Base-by-base conservation (phyloP, 2,888 invertebrate genomes). In the Scaeva pyrastri region DNA sequence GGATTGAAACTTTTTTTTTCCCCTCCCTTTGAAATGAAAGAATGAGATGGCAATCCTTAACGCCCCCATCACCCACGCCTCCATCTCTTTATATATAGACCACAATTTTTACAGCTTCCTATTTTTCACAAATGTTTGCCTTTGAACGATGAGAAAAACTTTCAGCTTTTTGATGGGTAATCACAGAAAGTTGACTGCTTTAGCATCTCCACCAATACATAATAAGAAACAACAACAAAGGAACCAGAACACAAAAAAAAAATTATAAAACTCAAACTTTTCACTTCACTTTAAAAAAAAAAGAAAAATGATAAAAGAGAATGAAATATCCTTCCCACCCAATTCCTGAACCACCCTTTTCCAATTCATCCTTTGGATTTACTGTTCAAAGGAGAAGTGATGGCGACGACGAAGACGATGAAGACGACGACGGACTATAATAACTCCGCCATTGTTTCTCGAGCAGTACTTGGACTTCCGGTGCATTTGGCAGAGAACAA, bases 401-500 rank as follows among this genome's bases (percentile, higher is more conserved):
- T 11, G 19, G 36, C 19, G 31, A 12, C 19, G 39, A 52, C 43
- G 45, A 62, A 39, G 52, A 19, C 26, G n/a, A 36, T 45, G 36
- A 41, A 8, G 19, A 48, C 58, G 56, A 39, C 39, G 39, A 26
- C 58, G 50, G 70, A 56, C 52, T 60, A 55, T 85, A 66, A 66
- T 66, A 66, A 68, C 68, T 23, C 39, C 21, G 70, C 64, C 70
- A 82, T 86, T 86, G 86, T 82, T 86, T 86, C 82, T 82, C 74
- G 71, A 86, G 74, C 82, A 86, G 82, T 78, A 74, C 86, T 86
- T 77, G 16, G 77, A 74, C 73, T 86, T 86, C 86, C 86, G 82
- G 86, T 86, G 86, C 86, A 86, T 86, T 86, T 86, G 82, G 82
- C 71, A 86, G 71, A 73, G 73, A 82, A 71, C 74, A 82, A 82